Evolutionary conservation across 2,113 vertebrate genomes (phyloP).

Genomic region (Strix aluco): DNA sequence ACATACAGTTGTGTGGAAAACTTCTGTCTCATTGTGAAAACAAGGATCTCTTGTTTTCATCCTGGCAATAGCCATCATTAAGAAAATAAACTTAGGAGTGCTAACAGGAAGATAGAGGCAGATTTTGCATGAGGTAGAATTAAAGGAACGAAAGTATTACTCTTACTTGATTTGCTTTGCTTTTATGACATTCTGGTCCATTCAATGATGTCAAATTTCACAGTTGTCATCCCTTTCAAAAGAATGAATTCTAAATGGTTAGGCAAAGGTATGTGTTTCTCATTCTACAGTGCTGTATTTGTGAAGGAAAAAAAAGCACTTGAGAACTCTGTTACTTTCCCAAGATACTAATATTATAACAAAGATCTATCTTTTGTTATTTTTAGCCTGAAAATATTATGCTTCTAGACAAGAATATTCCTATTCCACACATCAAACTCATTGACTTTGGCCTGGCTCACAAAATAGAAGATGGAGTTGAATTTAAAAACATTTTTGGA

Average conservation of each 20-base stretch:
- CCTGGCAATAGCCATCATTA: background rate
- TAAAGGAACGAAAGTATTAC: background rate
- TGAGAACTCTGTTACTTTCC: background rate
- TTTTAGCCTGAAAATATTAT: constrained; percentile 98
- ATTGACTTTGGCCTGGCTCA: constrained; percentile 97
- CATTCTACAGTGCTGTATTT: background rate
- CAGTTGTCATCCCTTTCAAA: background rate
- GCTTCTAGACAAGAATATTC: constrained; percentile 90
- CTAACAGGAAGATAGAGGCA: background rate
- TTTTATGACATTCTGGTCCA: background rate
- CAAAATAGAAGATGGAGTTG: constrained; percentile 90
- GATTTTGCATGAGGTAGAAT: background rate
- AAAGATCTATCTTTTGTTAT: background rate
- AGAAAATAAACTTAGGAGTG: background rate
- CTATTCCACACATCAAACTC: constrained; percentile 91
- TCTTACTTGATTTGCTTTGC: background rate
- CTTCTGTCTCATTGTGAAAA: background rate
- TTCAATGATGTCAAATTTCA: background rate
- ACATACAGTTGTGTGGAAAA: background rate
- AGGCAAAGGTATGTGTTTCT: background rate
- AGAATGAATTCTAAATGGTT: background rate
- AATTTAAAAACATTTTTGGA: constrained; percentile 98
- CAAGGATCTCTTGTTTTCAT: background rate
- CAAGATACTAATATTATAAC: background rate
- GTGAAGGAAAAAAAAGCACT: background rate